Conservation (phyloP, 1,140 invertebrate genomes). For the Zaprionus inermis region DNA sequence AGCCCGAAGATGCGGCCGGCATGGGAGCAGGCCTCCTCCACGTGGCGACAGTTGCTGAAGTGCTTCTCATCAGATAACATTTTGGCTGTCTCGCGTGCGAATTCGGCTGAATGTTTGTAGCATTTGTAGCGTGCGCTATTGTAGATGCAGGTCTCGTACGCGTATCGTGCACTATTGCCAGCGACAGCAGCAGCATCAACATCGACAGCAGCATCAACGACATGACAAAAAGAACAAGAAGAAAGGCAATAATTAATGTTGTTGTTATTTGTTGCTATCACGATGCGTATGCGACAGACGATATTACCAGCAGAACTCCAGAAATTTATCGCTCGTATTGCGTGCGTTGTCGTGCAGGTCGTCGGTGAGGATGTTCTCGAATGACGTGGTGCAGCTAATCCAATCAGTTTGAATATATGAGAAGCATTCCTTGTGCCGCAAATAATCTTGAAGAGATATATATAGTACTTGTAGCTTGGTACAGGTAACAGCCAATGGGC, state of each 20-base stretch:
- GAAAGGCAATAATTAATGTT: slow-evolving; percentile 15
- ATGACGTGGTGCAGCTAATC: slow-evolving; percentile 71
- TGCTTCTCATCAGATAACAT: slow-evolving; percentile 82
- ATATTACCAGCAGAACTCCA: slow-evolving; percentile 81
- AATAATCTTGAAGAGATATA: slow-evolving; percentile 65
- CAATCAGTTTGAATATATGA: slow-evolving; percentile 76
- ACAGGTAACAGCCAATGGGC: not conserved
- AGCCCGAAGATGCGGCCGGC: slow-evolving; percentile 12
- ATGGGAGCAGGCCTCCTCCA: slow-evolving; percentile 65
- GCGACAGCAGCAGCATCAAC: slow-evolving; percentile 14
- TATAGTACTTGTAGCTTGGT: not conserved
- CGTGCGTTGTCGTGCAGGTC: slow-evolving; percentile 67
- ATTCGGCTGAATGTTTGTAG: slow-evolving; percentile 78
- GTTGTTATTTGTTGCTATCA: not conserved
- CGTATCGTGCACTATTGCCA: slow-evolving; percentile 66
- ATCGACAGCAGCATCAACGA: not conserved
- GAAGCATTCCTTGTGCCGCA: slow-evolving; percentile 81
- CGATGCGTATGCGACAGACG: not conserved
- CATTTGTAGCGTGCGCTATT: slow-evolving; percentile 81
- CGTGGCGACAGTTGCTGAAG: slow-evolving; percentile 74
- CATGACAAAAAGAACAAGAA: not conserved
- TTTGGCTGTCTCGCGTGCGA: slow-evolving; percentile 79
- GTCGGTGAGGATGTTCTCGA: slow-evolving; percentile 72
- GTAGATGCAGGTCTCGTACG: slow-evolving; percentile 82
- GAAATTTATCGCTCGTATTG: slow-evolving; percentile 75